A percentile compares a stretch with the other conserved stretches of the same genome.
These are phyloP conservation scores for Protosalanx chinensis DNA, from an alignment of 2,797 vertebrate genomes.

Conservation along the genomic window DNA sequence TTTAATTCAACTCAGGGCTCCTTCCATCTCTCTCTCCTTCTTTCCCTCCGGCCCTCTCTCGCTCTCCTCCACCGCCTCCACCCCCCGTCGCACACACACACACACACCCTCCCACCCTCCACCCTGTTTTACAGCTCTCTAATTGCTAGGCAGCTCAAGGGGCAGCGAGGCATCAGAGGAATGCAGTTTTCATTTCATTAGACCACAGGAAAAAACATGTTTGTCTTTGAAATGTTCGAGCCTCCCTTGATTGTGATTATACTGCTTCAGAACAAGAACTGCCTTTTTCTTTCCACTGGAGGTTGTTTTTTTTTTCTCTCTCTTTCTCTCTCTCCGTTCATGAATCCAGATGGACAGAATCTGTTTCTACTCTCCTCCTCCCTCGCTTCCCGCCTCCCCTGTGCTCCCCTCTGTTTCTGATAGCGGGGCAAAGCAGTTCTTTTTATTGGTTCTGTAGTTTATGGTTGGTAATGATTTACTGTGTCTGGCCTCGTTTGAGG, in stretches of 20 bases:
- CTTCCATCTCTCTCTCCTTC: slow-evolving; percentile 8
- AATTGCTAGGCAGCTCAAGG: slow-evolving; percentile 74
- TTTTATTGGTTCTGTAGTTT: slow-evolving; percentile 76
- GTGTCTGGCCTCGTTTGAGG: slow-evolving; percentile 64
- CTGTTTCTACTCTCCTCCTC: slow-evolving; percentile 59
- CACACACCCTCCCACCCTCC: slow-evolving; percentile 8
- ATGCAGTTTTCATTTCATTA: slow-evolving; percentile 80
- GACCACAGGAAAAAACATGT: slow-evolving; percentile 85
- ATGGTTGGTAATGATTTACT: slow-evolving; percentile 74
- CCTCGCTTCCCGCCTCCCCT: slow-evolving; percentile 38
- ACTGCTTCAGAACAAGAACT: slow-evolving; percentile 49
- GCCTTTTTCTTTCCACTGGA: slow-evolving; percentile 35
- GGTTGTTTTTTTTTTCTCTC: slow-evolving; percentile 64
- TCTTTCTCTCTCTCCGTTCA: slow-evolving; percentile 55
- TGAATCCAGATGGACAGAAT: slow-evolving; percentile 78
- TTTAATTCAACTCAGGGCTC: slow-evolving; percentile 74
- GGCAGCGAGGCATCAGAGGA: slow-evolving; percentile 68
- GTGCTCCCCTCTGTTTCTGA: slow-evolving; percentile 65
- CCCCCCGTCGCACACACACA: background rate
- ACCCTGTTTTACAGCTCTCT: slow-evolving; percentile 74
- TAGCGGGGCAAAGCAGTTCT: slow-evolving; percentile 67
- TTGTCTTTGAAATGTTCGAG: slow-evolving; percentile 81
- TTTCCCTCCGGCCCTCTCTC: slow-evolving; percentile 14
- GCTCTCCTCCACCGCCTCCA: slow-evolving; percentile 37
- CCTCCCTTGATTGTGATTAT: slow-evolving; percentile 75